Percentiles rank a stretch among this genome's conserved stretches.
Conservation (phyloP, 92 coral and sea anemone species). For the Parazoanthus swiftii region DNA sequence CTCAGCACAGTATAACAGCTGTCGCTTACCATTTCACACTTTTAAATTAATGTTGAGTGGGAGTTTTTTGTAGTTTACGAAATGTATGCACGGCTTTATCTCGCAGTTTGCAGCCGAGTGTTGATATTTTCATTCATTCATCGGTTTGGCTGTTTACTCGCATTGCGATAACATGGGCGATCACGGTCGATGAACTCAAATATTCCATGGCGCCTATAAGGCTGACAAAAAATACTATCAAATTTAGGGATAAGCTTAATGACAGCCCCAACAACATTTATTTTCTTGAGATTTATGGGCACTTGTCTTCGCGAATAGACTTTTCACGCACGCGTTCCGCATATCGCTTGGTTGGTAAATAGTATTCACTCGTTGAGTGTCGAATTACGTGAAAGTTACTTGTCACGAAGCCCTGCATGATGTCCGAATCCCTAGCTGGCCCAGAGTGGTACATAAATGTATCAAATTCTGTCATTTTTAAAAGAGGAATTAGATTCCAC, state of each 20-base stretch:
- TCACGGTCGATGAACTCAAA: slow-evolving; percentile 6
- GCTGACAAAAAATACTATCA: background rate
- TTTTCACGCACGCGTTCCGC: background rate
- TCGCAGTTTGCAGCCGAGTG: slow-evolving; percentile 4
- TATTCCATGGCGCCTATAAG: background rate
- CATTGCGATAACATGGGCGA: slow-evolving; percentile 13
- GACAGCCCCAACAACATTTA: background rate
- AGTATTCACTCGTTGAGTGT: background rate
- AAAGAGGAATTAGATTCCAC: background rate
- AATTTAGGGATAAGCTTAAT: background rate
- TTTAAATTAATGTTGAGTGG: slow-evolving; percentile 3
- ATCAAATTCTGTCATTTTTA: background rate
- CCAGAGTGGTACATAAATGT: background rate
- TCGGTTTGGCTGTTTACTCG: slow-evolving; percentile 19
- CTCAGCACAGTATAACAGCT: background rate
- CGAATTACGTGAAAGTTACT: background rate
- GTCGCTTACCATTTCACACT: background rate
- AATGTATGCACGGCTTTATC: background rate
- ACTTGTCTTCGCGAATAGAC: background rate
- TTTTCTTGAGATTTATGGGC: background rate
- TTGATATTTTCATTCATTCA: slow-evolving; percentile 34
- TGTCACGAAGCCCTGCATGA: background rate
- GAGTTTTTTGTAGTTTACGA: background rate
- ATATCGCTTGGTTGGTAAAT: background rate
- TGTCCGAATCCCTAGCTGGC: background rate